These are phyloP conservation scores for Erannis defoliaria DNA, from an alignment of 2,888 invertebrate species.

Conservation along the genomic window DNA sequence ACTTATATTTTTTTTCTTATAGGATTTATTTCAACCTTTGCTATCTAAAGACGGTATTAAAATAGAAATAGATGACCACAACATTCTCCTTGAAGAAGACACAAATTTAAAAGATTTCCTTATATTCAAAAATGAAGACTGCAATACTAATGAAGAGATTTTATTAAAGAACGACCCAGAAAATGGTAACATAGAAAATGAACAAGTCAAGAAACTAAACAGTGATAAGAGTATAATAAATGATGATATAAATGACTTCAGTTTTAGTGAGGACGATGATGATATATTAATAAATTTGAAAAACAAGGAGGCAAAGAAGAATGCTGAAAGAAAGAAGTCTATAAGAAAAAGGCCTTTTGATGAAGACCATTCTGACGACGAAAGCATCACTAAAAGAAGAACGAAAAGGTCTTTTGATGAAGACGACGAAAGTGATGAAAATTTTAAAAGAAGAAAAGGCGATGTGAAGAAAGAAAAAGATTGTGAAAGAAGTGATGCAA, in stretches of 20 bases:
- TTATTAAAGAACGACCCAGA: neutral
- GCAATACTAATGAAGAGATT: constrained; percentile 7
- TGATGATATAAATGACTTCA: neutral
- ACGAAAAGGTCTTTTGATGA: constrained; percentile 7
- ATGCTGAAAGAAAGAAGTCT: neutral
- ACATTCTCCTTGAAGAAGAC: neutral
- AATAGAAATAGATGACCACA: constrained; percentile 5
- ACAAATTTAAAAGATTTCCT: constrained; percentile 9
- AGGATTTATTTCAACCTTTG: neutral
- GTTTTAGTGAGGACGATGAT: neutral
- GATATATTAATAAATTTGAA: constrained; percentile 2
- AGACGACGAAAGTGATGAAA: neutral
- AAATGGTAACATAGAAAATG: neutral
- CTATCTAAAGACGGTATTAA: neutral
- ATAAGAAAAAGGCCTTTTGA: constrained; percentile 6
- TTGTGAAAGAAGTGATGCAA: neutral
- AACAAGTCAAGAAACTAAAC: neutral
- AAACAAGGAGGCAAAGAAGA: neutral
- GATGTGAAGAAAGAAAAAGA: neutral
- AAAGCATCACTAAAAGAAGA: constrained; percentile 4
- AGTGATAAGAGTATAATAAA: neutral
- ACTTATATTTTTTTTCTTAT: neutral
- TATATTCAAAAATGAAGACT: constrained; percentile 7
- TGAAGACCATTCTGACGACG: neutral
- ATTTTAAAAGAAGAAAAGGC: neutral